Evolutionary conservation across 2,113 vertebrate genomes (phyloP).

Genomic region (Aphelocoma coerulescens): DNA sequence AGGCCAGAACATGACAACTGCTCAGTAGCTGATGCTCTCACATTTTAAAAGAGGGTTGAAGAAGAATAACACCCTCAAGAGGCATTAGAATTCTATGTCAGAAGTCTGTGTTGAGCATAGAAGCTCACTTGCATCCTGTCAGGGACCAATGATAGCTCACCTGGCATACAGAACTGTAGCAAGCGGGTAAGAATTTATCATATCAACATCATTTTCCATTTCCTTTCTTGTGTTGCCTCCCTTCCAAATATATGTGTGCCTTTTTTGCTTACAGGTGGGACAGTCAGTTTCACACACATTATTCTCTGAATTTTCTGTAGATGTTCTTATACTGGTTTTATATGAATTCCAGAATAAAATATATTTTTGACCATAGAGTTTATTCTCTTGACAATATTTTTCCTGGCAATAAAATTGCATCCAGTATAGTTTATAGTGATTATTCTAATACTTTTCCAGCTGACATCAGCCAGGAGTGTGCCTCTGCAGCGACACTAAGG

Average conservation of each 20-base stretch:
- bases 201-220: neutral
- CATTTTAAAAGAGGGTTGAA: neutral
- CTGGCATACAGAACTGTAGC: neutral
- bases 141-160: neutral
- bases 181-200: accelerated
- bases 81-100: neutral
- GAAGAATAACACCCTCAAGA: neutral
- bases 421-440: neutral
- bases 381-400: neutral
- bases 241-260: neutral
- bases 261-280: neutral
- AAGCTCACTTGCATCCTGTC: neutral
- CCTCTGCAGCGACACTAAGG: neutral
- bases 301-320: neutral
- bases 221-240: neutral
- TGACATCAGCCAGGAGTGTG: neutral
- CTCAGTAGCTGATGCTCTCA: neutral
- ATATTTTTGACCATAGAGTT: neutral
- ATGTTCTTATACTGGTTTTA: neutral
- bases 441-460: neutral
- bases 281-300: neutral
- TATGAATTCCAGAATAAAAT: neutral
- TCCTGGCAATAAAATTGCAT: neutral
- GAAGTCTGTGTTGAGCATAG: neutral
- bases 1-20: neutral